Evolutionary conservation across 2,888 invertebrate genomes (phyloP).

Genomic region (Napeogenes inachia): DNA sequence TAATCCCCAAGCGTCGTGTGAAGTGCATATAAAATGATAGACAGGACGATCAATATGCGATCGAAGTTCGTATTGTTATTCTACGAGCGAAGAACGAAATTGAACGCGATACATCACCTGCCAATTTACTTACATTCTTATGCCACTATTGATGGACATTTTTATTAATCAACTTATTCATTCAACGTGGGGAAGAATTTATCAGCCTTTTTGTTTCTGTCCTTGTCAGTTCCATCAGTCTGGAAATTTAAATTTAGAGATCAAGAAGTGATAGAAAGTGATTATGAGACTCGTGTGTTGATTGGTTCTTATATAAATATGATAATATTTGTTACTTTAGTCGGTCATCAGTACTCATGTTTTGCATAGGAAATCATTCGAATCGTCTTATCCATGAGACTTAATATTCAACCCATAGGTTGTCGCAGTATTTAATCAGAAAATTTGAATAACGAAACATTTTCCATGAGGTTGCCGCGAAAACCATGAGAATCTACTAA

Average conservation of each 20-base stretch:
- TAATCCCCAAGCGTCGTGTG: constrained; percentile 13
- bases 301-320: no score
- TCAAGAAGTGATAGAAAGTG: not conserved
- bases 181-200: constrained; percentile 25
- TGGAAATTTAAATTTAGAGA: not conserved
- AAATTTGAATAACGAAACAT: constrained; percentile 23
- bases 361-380: no score
- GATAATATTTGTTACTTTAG: no score
- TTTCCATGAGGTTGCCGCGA: constrained; percentile 23
- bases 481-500: constrained; percentile 33
- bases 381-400: not conserved
- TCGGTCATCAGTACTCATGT: no score
- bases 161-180: constrained; percentile 31
- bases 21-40: constrained; percentile 28
- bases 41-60: constrained; percentile 31
- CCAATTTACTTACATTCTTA: constrained; percentile 36
- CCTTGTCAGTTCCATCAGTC: not conserved
- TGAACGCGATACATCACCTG: constrained; percentile 34
- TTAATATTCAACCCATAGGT: constrained; percentile 13
- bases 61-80: constrained; percentile 29
- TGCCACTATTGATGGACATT: constrained; percentile 32
- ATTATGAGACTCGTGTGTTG: no score
- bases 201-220: not conserved
- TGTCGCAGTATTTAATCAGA: constrained; percentile 20
- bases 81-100: constrained; percentile 25